Conservation (phyloP, 2,113 vertebrate species). For the Solenodon paradoxus region DNA sequence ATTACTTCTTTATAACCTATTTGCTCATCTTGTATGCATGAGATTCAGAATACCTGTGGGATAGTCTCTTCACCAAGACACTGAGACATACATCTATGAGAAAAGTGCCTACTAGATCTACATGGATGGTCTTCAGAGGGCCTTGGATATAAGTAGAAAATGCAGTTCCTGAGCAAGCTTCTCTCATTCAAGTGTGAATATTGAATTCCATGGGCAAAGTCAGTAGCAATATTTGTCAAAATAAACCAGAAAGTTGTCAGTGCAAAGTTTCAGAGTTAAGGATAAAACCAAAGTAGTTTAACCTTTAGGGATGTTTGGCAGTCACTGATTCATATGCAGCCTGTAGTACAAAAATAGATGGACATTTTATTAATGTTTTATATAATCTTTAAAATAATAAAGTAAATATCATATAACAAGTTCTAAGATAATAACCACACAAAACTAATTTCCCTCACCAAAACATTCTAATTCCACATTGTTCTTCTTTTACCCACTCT, state of each 20-base stretch:
- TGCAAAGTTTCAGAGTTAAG: not conserved
- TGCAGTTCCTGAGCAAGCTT: not conserved
- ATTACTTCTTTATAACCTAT: not conserved
- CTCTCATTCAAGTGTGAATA: not conserved
- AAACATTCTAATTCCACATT: not conserved
- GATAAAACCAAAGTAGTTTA: not conserved
- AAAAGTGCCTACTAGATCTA: not conserved
- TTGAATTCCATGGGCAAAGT: not conserved
- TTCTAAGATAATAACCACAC: not conserved
- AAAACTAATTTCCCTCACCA: not conserved
- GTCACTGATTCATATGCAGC: not conserved
- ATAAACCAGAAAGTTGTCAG: not conserved
- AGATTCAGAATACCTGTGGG: not conserved
- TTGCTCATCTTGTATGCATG: not conserved
- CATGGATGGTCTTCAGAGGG: not conserved
- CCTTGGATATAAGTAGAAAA: not conserved
- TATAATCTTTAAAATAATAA: not conserved
- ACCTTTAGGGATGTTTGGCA: not conserved
- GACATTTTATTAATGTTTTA: not conserved
- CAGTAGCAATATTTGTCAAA: not conserved
- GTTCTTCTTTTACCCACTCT: not conserved
- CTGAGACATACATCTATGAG: not conserved
- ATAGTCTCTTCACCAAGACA: not conserved
- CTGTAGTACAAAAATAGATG: not conserved
- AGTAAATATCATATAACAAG: not conserved